Evolutionary conservation across 2,888 invertebrate genomes (phyloP).

Genomic region (Candidula unifasciata): DNA sequence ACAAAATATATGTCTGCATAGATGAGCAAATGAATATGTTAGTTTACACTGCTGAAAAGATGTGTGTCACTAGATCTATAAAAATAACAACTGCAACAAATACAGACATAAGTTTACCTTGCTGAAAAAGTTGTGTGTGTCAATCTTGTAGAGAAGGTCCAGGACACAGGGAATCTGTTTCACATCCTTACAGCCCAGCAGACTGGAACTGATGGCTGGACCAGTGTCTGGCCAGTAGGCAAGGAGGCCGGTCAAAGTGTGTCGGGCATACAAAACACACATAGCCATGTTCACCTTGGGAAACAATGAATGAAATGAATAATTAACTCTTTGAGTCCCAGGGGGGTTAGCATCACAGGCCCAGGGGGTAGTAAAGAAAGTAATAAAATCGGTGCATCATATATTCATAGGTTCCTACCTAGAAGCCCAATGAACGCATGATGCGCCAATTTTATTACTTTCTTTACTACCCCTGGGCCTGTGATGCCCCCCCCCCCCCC

Average conservation of each 20-base stretch:
- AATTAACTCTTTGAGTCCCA: too few species aligned
- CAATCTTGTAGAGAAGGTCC: slow-evolving; percentile 74
- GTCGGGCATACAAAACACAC: slow-evolving; percentile 73
- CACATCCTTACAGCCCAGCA: slow-evolving; percentile 74
- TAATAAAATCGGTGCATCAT: too few species aligned
- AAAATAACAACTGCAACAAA: slow-evolving; percentile 14
- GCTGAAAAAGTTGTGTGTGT: slow-evolving; percentile 70
- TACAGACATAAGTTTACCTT: slow-evolving; percentile 59
- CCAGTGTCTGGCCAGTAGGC: slow-evolving; percentile 74
- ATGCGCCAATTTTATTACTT: too few species aligned
- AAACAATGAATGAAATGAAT: too few species aligned
- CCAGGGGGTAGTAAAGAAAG: too few species aligned
- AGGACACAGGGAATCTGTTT: slow-evolving; percentile 75
- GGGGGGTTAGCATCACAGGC: too few species aligned
- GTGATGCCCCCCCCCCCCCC: too few species aligned
- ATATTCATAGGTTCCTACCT: too few species aligned
- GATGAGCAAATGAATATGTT: background rate
- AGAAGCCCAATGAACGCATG: too few species aligned
- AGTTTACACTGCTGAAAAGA: background rate
- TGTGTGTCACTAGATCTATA: background rate
- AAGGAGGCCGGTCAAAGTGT: slow-evolving; percentile 73
- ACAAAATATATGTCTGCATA: too few species aligned
- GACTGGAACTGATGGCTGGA: slow-evolving; percentile 69
- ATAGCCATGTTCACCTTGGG: slow-evolving; percentile 69
- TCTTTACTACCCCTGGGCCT: too few species aligned